Base-by-base conservation (phyloP, 2,113 vertebrate genomes). In the Pluvianellus socialis region DNA sequence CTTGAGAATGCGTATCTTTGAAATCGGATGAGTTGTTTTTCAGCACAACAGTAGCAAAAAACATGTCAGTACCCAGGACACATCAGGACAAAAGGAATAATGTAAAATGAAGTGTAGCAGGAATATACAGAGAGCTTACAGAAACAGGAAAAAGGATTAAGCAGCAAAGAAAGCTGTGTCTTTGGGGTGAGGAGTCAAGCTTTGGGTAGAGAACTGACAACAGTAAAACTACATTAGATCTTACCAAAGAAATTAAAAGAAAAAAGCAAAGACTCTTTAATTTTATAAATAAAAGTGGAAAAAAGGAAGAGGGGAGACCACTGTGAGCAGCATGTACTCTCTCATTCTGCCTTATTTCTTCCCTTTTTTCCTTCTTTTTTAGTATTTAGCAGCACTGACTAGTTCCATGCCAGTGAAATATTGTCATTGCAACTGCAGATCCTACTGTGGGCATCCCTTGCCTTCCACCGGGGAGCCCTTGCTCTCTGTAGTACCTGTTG, bases 371-470 rank as follows among this genome's bases (percentile, higher is more conserved):
- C 15, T 33, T 49, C 11, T 38, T 58, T 87, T 79, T 66, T 22
- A 71, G 10, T 14, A 55, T 28, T 67, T 88, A 18, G 20, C n/a
- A 79, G 14, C 20, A 42, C 38, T 96, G 45, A 32, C 13, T 38
- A n/a, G 20, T 63, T 58, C 21, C 12, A 67, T 68, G 56, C 24
- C 52, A 38, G 33, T 32, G n/a, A 45, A 85, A 32, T 10, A 19
- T 22, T 58, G 3, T 49, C 61, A 22, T 3, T 55, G 38, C 26
- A n/a, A 42, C 27, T 47, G 52, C n/a, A 75, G 47, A 80, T 5
- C 21, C 45, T 77, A 9, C 18, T 30, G 0, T 47, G 14, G 30
- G 16, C 7, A 1, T 42, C n/a, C 19, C 8, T 28, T 0, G 0
- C n/a, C 32, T 81, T 47, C 42, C 3, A 0, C 55, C 0, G 1